Conservation (phyloP, 2,888 invertebrate species). For the Plebejus argus region DNA sequence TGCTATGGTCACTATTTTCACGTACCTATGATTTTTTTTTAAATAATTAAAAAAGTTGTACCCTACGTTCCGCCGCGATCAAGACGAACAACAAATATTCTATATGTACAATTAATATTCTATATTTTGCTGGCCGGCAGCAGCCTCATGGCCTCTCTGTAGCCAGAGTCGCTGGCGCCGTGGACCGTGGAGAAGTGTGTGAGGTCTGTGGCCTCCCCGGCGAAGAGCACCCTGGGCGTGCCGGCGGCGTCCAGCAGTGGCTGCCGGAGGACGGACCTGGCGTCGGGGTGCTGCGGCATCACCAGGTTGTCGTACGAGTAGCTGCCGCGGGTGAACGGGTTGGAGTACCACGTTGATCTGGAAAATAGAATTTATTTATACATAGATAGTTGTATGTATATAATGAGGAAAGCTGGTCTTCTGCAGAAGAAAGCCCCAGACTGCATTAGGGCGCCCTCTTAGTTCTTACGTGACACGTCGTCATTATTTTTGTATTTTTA, state of each 20-base stretch:
- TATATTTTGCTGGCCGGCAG: slow-evolving; percentile 39
- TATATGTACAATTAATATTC: not conserved
- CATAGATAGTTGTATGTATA: not conserved
- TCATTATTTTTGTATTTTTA: too few relatives aligned
- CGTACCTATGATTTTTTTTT: too few relatives aligned
- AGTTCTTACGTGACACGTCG: too few relatives aligned
- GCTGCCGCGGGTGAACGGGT: slow-evolving; percentile 86
- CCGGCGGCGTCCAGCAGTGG: slow-evolving; percentile 76
- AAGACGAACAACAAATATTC: too few relatives aligned
- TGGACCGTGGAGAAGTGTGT: slow-evolving; percentile 86
- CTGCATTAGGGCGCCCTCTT: not conserved
- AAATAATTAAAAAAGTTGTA: too few relatives aligned
- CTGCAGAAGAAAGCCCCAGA: not conserved
- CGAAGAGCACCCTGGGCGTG: slow-evolving; percentile 79
- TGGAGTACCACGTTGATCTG: slow-evolving; percentile 80
- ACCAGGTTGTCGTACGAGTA: slow-evolving; percentile 83
- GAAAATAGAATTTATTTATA: not conserved
- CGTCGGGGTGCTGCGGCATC: slow-evolving; percentile 72
- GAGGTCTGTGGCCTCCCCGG: slow-evolving; percentile 80
- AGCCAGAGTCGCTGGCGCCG: slow-evolving; percentile 85
- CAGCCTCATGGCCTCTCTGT: slow-evolving; percentile 80
- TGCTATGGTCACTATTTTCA: too few relatives aligned
- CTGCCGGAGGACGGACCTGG: slow-evolving; percentile 75
- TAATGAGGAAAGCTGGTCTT: not conserved
- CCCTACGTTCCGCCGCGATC: too few relatives aligned